Evolutionary conservation across 2,888 invertebrate genomes (phyloP).

Genomic region (Standfussiana lucernea): DNA sequence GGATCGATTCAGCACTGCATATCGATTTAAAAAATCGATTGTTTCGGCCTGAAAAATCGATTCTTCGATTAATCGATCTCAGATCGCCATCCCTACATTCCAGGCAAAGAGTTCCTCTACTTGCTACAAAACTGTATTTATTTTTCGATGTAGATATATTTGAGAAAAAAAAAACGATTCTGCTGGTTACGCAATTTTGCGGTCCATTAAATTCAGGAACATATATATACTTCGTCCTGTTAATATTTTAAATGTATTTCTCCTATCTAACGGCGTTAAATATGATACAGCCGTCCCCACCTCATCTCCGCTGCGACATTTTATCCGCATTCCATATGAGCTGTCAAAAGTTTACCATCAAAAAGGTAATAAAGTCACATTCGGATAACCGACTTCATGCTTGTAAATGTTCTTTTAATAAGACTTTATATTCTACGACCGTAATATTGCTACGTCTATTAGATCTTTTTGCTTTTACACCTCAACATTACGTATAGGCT

Average conservation of each 20-base stretch:
- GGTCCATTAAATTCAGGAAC: not conserved
- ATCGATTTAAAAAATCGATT: no score
- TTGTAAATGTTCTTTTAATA: conserved; percentile 58
- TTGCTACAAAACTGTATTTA: not conserved
- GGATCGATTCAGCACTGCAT: no score
- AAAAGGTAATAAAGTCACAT: conserved; percentile 47
- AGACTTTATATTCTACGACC: conserved; percentile 41
- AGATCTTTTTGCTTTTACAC: conserved; percentile 56
- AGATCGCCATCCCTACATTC: no score
- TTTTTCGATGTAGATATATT: not conserved
- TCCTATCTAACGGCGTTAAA: not conserved
- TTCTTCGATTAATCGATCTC: no score
- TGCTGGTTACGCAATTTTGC: not conserved
- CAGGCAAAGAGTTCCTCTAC: not conserved
- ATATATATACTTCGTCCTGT: not conserved
- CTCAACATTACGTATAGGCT: conserved; percentile 24
- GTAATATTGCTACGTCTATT: conserved; percentile 45
- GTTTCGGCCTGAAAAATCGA: no score
- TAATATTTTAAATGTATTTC: conserved; percentile 18
- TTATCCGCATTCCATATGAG: conserved; percentile 45
- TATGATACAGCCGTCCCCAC: conserved; percentile 18
- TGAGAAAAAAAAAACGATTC: not conserved
- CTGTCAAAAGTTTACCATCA: conserved; percentile 55
- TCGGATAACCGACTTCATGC: conserved; percentile 33
- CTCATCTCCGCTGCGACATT: conserved; percentile 24